A percentile compares a stretch with the other conserved stretches of the same genome.
Evolutionary conservation across 1,140 invertebrate genomes (phyloP).

Genomic region (Muscidifurax raptorellus): DNA sequence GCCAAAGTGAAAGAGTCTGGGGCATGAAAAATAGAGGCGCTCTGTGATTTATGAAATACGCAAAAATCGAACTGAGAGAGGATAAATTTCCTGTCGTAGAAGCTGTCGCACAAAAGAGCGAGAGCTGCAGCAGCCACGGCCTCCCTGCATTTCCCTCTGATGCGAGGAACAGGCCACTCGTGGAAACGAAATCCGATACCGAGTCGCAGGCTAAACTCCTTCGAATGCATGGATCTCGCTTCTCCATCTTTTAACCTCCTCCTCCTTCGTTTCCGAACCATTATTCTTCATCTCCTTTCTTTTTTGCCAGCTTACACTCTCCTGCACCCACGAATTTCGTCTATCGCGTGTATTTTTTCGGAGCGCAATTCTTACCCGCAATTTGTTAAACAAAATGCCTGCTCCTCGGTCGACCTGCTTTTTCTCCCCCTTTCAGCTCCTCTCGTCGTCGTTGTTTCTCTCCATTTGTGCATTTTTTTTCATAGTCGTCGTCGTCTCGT

Average conservation of each 20-base stretch:
- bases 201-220: constrained; percentile 41
- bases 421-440: constrained; percentile 41
- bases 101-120: constrained; percentile 33
- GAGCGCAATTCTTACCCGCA: neutral
- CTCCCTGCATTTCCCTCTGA: constrained; percentile 12
- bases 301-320: constrained; percentile 21
- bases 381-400: constrained; percentile 19
- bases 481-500: neutral
- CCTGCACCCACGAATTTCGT: neutral
- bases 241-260: constrained; percentile 48
- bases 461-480: constrained; percentile 10
- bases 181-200: constrained; percentile 46
- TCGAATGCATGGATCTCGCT: constrained; percentile 59
- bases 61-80: constrained; percentile 38
- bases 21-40: constrained; percentile 38
- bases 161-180: constrained; percentile 35
- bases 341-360: neutral
- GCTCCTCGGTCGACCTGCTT: neutral
- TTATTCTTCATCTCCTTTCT: constrained; percentile 37
- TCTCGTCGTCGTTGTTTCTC: constrained; percentile 26
- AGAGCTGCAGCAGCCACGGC: neutral
- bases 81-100: constrained; percentile 48
- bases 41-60: constrained; percentile 45
- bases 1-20: constrained; percentile 21
- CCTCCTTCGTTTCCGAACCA: constrained; percentile 26